phyloP scores from a whole-genome alignment of 1,140 invertebrate genomes.

The Coelopa frigida region DNA sequence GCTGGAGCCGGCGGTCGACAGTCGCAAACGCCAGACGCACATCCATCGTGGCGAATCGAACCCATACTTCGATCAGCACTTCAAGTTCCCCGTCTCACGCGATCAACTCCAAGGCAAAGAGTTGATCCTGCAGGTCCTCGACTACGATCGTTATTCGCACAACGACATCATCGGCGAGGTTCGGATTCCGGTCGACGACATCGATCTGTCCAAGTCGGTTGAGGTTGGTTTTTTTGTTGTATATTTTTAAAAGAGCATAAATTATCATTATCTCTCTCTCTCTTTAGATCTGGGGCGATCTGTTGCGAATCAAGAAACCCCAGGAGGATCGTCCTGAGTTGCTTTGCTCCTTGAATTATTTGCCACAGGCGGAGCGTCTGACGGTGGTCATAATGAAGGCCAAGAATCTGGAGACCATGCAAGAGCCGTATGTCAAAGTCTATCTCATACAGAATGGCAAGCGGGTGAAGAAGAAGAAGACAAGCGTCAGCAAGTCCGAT shows the following conservation, averaged over 20 bases:
- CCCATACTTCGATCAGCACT: slow-evolving; percentile 75
- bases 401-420: slow-evolving; percentile 57
- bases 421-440: slow-evolving; percentile 88
- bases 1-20: slow-evolving; percentile 72
- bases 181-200: slow-evolving; percentile 58
- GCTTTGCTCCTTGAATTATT: slow-evolving; percentile 72
- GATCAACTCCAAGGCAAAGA: slow-evolving; percentile 70
- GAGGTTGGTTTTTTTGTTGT: slow-evolving; percentile 48
- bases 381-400: slow-evolving; percentile 79
- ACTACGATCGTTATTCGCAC: slow-evolving; percentile 60
- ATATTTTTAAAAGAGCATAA: not conserved
- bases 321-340: slow-evolving; percentile 74
- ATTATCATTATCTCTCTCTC: not conserved
- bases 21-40: slow-evolving; percentile 72
- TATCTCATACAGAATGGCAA: slow-evolving; percentile 80
- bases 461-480: slow-evolving; percentile 84
- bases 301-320: slow-evolving; percentile 66
- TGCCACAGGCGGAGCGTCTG: slow-evolving; percentile 77
- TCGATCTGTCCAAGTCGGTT: slow-evolving; percentile 62
- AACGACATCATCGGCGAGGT: slow-evolving; percentile 75
- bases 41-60: slow-evolving; percentile 68
- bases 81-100: slow-evolving; percentile 77
- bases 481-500: slow-evolving; percentile 78
- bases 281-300: slow-evolving; percentile 58
- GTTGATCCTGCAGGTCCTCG: slow-evolving; percentile 61